Evolutionary conservation across 2,888 invertebrate genomes (phyloP).

Genomic region (Adela reaumurella): DNA sequence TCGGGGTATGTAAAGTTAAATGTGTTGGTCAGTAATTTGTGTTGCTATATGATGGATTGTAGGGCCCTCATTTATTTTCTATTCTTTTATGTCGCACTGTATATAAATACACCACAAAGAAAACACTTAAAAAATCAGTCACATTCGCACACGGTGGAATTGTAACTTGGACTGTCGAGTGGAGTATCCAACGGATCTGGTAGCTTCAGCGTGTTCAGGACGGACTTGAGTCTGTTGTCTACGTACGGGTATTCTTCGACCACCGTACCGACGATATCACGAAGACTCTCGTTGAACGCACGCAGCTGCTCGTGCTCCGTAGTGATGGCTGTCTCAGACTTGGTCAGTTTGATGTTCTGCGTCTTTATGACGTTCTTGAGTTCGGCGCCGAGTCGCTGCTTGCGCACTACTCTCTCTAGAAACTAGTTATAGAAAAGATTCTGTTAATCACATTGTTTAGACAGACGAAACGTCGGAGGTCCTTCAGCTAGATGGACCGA

Average conservation of each 20-base stretch:
- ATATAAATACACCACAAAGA: no score
- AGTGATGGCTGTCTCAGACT: conserved; percentile 45
- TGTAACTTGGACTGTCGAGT: conserved; percentile 6
- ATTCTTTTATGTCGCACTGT: no score
- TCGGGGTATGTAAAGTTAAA: no score
- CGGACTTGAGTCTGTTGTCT: conserved; percentile 30
- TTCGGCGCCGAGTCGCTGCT: conserved; percentile 66
- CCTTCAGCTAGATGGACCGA: no score
- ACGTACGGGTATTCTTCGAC: conserved; percentile 60
- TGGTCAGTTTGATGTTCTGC: conserved; percentile 29
- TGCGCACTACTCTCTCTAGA: conserved; percentile 59
- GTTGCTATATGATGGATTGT: no score
- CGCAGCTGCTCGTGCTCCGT: conserved; percentile 57
- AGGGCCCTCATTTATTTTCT: no score
- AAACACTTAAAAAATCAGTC: no score
- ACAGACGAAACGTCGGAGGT: no score
- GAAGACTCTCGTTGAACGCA: conserved; percentile 55
- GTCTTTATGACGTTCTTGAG: conserved; percentile 48
- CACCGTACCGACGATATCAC: conserved; percentile 54
- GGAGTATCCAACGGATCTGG: conserved; percentile 27
- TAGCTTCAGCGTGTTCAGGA: conserved; percentile 51
- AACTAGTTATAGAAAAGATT: conserved; percentile 21
- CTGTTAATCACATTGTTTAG: no score
- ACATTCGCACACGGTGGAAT: background rate
- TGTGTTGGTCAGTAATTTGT: no score